Evolutionary conservation across 2,113 vertebrate species (phyloP).

Genomic region (Pangasianodon hypophthalmus): DNA sequence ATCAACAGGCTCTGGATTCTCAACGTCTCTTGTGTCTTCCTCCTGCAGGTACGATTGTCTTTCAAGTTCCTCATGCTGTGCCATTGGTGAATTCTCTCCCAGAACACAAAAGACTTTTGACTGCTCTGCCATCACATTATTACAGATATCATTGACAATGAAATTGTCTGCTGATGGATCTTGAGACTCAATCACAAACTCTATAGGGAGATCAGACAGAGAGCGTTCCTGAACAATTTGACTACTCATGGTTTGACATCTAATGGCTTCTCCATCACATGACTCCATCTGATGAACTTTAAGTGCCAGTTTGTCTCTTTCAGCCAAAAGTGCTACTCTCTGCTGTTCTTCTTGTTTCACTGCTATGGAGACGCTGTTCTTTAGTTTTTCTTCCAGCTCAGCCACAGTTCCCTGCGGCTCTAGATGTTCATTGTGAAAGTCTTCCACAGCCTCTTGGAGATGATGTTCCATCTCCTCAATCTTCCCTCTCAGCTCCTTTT

Average conservation of each 20-base stretch:
- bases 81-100: neutral
- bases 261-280: constrained; percentile 47
- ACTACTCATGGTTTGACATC: constrained; percentile 40
- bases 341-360: constrained; percentile 66
- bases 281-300: constrained; percentile 68
- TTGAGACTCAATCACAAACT: neutral
- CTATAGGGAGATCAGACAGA: neutral
- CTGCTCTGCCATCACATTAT: neutral
- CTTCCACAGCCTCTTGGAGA: constrained; percentile 66
- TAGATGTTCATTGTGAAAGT: constrained; percentile 72
- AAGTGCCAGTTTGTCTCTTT: constrained; percentile 67
- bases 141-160: neutral
- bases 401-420: constrained; percentile 67
- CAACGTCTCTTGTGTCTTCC: neutral
- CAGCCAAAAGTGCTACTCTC: constrained; percentile 65
- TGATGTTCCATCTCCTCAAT: constrained; percentile 64
- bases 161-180: neutral
- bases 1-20: neutral
- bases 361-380: constrained; percentile 40
- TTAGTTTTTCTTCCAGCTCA: constrained; percentile 68
- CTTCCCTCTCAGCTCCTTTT: constrained; percentile 67
- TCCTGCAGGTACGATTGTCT: neutral
- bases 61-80: neutral
- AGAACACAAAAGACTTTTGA: neutral
- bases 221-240: constrained; percentile 10